Percentiles rank a stretch among this genome's conserved stretches.
These are phyloP conservation scores for Pogoniulus pusillus DNA, from an alignment of 2,797 vertebrate genomes.

Conservation along the genomic window DNA sequence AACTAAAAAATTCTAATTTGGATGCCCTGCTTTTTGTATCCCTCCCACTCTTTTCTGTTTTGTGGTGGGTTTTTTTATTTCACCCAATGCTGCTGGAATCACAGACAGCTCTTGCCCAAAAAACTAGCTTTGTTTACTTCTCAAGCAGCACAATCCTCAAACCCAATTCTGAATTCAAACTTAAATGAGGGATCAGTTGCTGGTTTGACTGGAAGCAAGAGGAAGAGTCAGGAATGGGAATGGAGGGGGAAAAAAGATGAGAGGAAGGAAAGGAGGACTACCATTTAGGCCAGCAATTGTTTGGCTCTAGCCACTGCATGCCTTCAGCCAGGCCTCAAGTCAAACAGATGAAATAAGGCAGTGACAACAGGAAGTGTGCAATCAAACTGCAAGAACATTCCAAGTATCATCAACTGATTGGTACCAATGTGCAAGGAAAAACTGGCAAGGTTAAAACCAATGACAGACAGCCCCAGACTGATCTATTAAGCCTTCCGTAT, in stretches of 20 bases:
- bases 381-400: neutral
- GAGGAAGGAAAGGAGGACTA: neutral
- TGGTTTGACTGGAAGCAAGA: neutral
- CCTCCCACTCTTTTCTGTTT: neutral
- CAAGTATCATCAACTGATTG: neutral
- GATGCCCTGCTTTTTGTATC: neutral
- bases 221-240: neutral
- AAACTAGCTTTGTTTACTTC: neutral
- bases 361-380: neutral
- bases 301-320: neutral
- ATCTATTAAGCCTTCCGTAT: neutral
- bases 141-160: neutral
- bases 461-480: neutral
- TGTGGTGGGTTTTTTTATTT: too few species aligned
- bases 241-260: neutral
- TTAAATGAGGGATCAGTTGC: neutral
- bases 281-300: neutral
- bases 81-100: neutral
- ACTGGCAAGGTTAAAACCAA: conserved; percentile 20
- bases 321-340: neutral
- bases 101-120: neutral
- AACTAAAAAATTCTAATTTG: neutral
- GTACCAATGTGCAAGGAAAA: neutral
- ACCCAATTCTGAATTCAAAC: neutral
- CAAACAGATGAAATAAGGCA: neutral